Evolutionary conservation across 2,888 invertebrate genomes (phyloP).

Genomic region (Morpho achilles): DNA sequence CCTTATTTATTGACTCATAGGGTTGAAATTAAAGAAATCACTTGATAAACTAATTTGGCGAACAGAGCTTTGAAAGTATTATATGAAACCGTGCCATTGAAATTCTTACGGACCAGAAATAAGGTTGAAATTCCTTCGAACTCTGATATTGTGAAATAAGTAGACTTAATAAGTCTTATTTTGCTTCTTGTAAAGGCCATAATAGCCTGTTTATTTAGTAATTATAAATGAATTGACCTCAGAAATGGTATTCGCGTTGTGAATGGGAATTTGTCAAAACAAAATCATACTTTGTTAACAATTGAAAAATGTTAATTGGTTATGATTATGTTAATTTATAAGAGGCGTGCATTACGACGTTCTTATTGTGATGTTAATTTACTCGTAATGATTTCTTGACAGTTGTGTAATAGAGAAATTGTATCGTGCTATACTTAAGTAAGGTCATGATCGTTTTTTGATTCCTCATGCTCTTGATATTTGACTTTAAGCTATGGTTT

Average conservation of each 20-base stretch:
- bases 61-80: constrained; percentile 15
- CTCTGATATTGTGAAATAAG: neutral
- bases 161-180: constrained; percentile 11
- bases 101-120: neutral
- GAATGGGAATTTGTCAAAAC: constrained; percentile 16
- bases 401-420: constrained; percentile 1
- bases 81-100: neutral
- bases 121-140: constrained; percentile 2
- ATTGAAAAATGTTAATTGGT: constrained; percentile 12
- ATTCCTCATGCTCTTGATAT: too few relatives aligned
- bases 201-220: constrained; percentile 4
- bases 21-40: constrained; percentile 3
- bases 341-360: neutral
- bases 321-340: constrained; percentile 1
- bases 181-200: constrained; percentile 2
- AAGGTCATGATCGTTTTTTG: too few relatives aligned
- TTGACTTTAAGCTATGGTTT: too few relatives aligned
- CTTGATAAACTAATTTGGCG: neutral
- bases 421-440: neutral
- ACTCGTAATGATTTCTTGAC: neutral
- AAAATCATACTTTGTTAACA: constrained; percentile 15
- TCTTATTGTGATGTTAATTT: constrained; percentile 3
- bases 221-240: constrained; percentile 12
- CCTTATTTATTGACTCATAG: neutral
- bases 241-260: constrained; percentile 13